Percentiles rank a stretch among this genome's conserved stretches.
Evolutionary conservation across 2,797 vertebrate species (phyloP).

Genomic region (Melanotaenia parkinsoni): DNA sequence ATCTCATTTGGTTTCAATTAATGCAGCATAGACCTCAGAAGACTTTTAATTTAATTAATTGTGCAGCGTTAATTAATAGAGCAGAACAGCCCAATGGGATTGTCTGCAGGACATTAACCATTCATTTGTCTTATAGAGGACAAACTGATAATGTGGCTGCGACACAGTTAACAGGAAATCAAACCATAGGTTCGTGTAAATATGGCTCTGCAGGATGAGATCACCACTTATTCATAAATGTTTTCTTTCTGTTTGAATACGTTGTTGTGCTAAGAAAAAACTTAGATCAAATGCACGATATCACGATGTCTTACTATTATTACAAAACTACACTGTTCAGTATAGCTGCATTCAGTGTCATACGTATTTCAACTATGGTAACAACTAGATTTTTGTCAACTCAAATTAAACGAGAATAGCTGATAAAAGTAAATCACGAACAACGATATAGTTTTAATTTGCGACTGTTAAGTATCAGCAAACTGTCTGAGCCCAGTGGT

Average conservation of each 20-base stretch:
- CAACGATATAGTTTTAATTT: not conserved
- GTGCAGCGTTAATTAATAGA: constrained; percentile 60
- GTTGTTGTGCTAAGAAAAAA: not conserved
- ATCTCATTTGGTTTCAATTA: constrained; percentile 22
- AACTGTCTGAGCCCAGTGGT: constrained; percentile 40
- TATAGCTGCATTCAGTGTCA: constrained; percentile 56
- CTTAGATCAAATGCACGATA: not conserved
- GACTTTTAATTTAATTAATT: constrained; percentile 63
- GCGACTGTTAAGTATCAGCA: constrained; percentile 14
- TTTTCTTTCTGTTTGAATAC: not conserved
- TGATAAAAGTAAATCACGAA: not conserved
- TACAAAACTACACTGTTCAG: constrained; percentile 8
- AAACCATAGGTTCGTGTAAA: not conserved
- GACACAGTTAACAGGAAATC: not conserved
- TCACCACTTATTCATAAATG: constrained; percentile 10
- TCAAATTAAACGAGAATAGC: not conserved
- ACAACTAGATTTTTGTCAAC: not conserved
- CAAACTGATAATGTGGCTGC: not conserved
- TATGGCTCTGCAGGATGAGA: constrained; percentile 9
- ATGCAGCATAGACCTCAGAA: constrained; percentile 32
- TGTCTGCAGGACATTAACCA: constrained; percentile 20
- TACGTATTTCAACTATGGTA: constrained; percentile 4
- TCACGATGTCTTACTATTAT: not conserved
- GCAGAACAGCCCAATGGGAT: constrained; percentile 15
- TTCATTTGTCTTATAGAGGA: not conserved